A percentile compares a stretch with the other conserved stretches of the same genome.
phyloP scores from a whole-genome alignment of 2,797 vertebrate genomes.

The Poeciliopsis gracilis region DNA sequence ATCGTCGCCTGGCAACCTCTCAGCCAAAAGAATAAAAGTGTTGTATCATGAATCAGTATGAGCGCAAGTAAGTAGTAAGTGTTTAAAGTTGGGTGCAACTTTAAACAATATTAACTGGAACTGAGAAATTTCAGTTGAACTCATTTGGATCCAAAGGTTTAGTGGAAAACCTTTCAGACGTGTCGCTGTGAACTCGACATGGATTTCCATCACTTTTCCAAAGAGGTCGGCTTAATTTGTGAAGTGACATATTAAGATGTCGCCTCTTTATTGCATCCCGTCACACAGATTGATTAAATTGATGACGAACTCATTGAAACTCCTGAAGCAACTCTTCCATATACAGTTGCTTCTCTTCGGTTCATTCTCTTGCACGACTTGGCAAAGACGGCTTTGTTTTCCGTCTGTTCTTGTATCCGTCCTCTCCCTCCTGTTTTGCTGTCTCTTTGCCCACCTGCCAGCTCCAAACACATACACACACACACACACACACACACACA shows the following conservation, averaged over 20 bases:
- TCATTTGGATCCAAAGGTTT: conserved; percentile 19
- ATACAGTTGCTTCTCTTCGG: background rate
- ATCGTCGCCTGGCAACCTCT: too few species aligned
- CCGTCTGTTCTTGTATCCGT: conserved; percentile 19
- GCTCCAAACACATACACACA: conserved; percentile 12
- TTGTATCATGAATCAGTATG: too few species aligned
- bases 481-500: conserved; percentile 4
- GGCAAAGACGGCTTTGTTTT: conserved; percentile 15
- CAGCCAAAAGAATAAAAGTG: too few species aligned
- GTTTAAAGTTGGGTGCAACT: too few species aligned
- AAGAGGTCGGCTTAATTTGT: conserved; percentile 70
- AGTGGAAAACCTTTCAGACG: background rate
- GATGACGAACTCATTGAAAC: conserved; percentile 37
- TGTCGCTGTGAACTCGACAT: conserved; percentile 57
- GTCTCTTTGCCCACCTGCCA: conserved; percentile 53
- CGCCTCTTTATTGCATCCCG: conserved; percentile 60
- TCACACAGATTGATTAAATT: conserved; percentile 66
- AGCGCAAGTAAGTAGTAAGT: too few species aligned
- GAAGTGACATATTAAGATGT: conserved; percentile 54
- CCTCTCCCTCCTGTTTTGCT: conserved; percentile 11
- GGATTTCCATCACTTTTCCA: conserved; percentile 74
- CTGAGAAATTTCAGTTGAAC: conserved; percentile 14
- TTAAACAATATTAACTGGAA: conserved; percentile 13
- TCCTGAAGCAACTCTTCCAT: background rate
- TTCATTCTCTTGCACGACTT: conserved; percentile 13